These are phyloP conservation scores for Orthosia incerta DNA, from an alignment of 2,888 invertebrate genomes.

Conservation along the genomic window DNA sequence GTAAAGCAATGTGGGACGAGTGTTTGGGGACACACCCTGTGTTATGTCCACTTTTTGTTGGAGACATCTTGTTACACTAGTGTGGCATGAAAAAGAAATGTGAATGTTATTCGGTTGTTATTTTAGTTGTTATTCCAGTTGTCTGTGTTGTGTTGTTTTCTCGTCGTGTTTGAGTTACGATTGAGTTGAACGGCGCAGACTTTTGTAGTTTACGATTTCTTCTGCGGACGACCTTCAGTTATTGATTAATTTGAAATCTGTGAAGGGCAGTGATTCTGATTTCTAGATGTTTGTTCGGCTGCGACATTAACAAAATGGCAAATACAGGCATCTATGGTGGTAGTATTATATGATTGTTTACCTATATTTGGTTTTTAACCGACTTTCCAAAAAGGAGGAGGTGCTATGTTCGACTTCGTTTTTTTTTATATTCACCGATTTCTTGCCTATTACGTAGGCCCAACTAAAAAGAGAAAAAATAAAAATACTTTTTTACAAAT, in stretches of 20 bases:
- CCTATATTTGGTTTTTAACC: too few species aligned
- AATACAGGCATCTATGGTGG: too few species aligned
- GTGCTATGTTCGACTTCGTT: too few species aligned
- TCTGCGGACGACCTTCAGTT: slow-evolving; percentile 26
- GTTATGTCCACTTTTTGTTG: slow-evolving; percentile 30
- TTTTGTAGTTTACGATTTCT: slow-evolving; percentile 37
- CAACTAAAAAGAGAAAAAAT: too few species aligned
- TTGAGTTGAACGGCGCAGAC: neutral
- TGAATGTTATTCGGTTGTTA: slow-evolving; percentile 3
- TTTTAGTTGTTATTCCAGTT: slow-evolving; percentile 10
- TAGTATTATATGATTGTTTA: too few species aligned
- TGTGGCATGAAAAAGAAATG: slow-evolving; percentile 15
- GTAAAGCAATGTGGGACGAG: slow-evolving; percentile 46
- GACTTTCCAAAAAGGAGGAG: too few species aligned
- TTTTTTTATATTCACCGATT: too few species aligned
- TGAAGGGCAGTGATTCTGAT: slow-evolving; percentile 11
- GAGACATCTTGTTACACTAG: slow-evolving; percentile 28
- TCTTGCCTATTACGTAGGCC: too few species aligned
- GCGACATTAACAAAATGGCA: neutral
- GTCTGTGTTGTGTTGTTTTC: slow-evolving; percentile 22
- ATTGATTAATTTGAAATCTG: slow-evolving; percentile 45
- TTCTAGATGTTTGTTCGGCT: slow-evolving; percentile 8
- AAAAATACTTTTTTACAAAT: too few species aligned
- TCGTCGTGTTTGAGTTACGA: slow-evolving; percentile 13
- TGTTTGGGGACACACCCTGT: slow-evolving; percentile 41